A percentile compares a stretch with the other conserved stretches of the same genome.
Conservation (phyloP, 1,140 invertebrate genomes). For the Parapsyche elsis region DNA sequence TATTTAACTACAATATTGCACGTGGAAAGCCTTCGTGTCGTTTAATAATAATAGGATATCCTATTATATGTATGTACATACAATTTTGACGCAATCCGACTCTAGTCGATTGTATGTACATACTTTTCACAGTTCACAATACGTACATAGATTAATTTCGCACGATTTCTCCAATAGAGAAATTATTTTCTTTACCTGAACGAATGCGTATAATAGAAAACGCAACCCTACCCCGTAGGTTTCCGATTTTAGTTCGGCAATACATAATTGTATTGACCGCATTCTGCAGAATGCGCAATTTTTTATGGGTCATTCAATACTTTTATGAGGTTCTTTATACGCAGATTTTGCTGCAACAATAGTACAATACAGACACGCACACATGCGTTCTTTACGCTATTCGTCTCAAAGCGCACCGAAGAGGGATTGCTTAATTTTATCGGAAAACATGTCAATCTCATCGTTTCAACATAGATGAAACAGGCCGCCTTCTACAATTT, state of each 20-base stretch:
- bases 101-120: too few relatives aligned
- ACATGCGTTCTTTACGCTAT: background rate
- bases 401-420: too few relatives aligned
- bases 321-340: background rate
- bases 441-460: too few relatives aligned
- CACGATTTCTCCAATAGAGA: conserved; percentile 24
- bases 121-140: too few relatives aligned
- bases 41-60: too few relatives aligned
- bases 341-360: conserved; percentile 2
- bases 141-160: background rate
- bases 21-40: too few relatives aligned
- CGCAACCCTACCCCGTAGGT: background rate
- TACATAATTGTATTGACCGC: conserved; percentile 25
- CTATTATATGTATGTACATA: too few relatives aligned
- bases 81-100: background rate
- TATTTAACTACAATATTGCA: too few relatives aligned
- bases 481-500: too few relatives aligned
- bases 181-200: conserved; percentile 25
- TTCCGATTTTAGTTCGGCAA: conserved; percentile 1
- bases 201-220: background rate
- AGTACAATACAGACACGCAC: background rate
- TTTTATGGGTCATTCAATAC: conserved; percentile 28
- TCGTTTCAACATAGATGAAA: too few relatives aligned
- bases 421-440: too few relatives aligned
- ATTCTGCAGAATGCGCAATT: background rate